Conservation (phyloP, 2,888 invertebrate species). For the Coremacera marginata region DNA sequence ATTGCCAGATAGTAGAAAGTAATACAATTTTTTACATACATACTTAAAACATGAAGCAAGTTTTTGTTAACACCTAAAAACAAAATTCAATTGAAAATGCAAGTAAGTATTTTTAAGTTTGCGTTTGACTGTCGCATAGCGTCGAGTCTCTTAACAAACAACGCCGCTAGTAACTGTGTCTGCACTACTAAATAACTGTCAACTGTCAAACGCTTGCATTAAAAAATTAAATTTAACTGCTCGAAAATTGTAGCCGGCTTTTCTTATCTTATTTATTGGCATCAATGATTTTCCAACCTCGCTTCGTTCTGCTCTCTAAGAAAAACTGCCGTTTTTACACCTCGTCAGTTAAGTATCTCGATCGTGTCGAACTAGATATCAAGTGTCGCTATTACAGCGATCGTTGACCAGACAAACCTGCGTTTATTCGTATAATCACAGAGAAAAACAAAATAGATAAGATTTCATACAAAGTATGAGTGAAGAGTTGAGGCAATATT, state of each 20-base stretch:
- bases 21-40: background rate
- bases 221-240: background rate
- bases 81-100: background rate
- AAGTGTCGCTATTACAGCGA: background rate
- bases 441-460: conserved; percentile 20
- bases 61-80: background rate
- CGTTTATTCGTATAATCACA: background rate
- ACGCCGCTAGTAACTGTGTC: too few species aligned
- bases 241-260: background rate
- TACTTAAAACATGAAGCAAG: background rate
- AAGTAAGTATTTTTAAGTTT: background rate
- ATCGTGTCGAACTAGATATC: background rate
- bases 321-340: conserved; percentile 30
- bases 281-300: background rate
- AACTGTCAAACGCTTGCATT: too few species aligned
- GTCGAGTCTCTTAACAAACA: too few species aligned
- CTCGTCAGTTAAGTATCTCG: conserved; percentile 21
- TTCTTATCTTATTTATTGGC: background rate
- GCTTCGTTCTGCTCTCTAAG: background rate
- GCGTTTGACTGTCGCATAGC: too few species aligned
- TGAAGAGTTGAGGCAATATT: too few species aligned
- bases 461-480: background rate
- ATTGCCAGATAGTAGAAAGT: background rate
- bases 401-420: conserved; percentile 2
- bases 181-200: too few species aligned